Evolutionary conservation across 2,888 invertebrate genomes (phyloP).

Genomic region (Tethea ocularis): DNA sequence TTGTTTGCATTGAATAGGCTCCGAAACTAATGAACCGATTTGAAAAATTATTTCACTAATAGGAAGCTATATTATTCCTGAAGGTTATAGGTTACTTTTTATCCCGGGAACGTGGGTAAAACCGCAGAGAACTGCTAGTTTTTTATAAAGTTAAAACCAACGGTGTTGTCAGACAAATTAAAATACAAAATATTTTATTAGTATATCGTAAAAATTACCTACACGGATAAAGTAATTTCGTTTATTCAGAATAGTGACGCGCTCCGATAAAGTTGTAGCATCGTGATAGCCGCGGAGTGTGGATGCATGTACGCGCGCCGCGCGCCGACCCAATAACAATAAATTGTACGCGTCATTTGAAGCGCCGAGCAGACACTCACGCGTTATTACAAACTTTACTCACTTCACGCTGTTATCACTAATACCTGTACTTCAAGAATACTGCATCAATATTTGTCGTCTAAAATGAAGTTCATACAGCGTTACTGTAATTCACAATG

Average conservation of each 20-base stretch:
- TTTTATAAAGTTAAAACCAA: background rate
- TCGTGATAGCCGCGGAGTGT: constrained; percentile 81
- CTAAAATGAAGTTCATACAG: background rate
- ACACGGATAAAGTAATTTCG: constrained; percentile 54
- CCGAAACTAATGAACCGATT: no score
- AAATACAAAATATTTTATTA: constrained; percentile 36
- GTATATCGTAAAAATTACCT: constrained; percentile 48
- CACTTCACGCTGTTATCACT: background rate
- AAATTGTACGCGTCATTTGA: constrained; percentile 80
- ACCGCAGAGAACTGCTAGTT: no score
- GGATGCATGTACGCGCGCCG: constrained; percentile 80
- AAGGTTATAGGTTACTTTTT: no score
- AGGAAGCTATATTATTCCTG: no score
- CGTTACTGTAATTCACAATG: background rate
- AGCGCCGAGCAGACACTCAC: constrained; percentile 60
- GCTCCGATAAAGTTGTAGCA: constrained; percentile 76
- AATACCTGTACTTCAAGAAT: background rate
- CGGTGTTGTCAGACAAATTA: constrained; percentile 24
- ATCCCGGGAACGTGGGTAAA: no score
- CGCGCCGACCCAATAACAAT: constrained; percentile 81
- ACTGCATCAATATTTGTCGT: background rate
- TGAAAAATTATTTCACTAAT: no score
- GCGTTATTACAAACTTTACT: constrained; percentile 19
- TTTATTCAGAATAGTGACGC: constrained; percentile 60
- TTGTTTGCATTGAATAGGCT: no score